A percentile compares a stretch with the other conserved stretches of the same genome.
phyloP scores from a whole-genome alignment of 1,140 invertebrate genomes.

The Cotesia typhae region DNA sequence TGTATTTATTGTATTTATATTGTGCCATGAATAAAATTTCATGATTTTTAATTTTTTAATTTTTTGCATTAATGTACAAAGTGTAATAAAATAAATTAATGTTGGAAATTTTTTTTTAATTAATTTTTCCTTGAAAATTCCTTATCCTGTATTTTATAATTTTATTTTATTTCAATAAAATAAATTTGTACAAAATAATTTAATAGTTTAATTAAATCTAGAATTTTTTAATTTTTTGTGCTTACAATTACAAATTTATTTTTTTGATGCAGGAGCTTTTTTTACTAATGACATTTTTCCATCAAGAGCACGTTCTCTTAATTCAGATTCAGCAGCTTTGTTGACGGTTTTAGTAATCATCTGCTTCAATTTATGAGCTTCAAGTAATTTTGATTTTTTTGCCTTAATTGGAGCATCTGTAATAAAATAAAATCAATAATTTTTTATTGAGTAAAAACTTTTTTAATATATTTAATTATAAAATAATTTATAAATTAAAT shows the following conservation, averaged over 20 bases:
- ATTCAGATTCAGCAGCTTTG: slow-evolving; percentile 70
- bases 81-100: slow-evolving; percentile 14
- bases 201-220: too few species aligned
- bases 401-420: slow-evolving; percentile 71
- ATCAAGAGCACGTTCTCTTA: slow-evolving; percentile 67
- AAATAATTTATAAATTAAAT: background rate
- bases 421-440: slow-evolving; percentile 40
- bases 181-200: too few species aligned
- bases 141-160: too few species aligned
- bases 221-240: too few species aligned
- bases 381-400: slow-evolving; percentile 70
- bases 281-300: slow-evolving; percentile 60
- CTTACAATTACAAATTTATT: too few species aligned
- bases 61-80: slow-evolving; percentile 11
- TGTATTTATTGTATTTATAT: slow-evolving; percentile 18
- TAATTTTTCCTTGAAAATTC: background rate
- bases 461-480: background rate
- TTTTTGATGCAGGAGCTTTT: slow-evolving; percentile 13
- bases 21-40: slow-evolving; percentile 13
- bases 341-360: slow-evolving; percentile 72
- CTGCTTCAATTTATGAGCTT: slow-evolving; percentile 71
- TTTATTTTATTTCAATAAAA: too few species aligned
- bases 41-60: slow-evolving; percentile 20
- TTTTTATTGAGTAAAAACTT: background rate
- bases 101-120: background rate